Conservation (phyloP, 2,888 invertebrate genomes). For the Volucella inanis region DNA sequence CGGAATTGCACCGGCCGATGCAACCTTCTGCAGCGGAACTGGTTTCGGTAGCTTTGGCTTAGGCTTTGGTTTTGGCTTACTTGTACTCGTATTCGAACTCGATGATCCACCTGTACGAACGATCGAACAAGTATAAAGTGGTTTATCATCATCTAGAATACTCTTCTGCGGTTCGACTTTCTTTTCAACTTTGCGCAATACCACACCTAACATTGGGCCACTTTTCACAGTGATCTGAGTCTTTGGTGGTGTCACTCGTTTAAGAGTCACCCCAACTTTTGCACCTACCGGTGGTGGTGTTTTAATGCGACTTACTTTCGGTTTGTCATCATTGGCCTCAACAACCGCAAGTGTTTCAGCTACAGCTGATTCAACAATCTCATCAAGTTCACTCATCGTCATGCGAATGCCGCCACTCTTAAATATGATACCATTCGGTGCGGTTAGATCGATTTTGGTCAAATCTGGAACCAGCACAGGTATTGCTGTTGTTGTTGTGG, state of each 20-base stretch:
- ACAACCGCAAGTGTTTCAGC: conserved; percentile 78
- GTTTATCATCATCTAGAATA: conserved; percentile 82
- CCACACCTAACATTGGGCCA: conserved; percentile 82
- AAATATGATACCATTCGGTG: conserved; percentile 75
- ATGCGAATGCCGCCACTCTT: conserved; percentile 71
- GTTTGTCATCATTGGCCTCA: conserved; percentile 55
- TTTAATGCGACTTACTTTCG: conserved; percentile 79
- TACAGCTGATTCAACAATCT: conserved; percentile 76
- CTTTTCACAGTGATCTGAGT: conserved; percentile 80
- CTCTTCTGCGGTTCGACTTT: conserved; percentile 81
- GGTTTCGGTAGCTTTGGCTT: conserved; percentile 79
- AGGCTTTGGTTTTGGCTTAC: conserved; percentile 78
- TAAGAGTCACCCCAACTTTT: conserved; percentile 81
- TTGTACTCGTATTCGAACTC: conserved; percentile 71
- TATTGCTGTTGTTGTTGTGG: conserved; percentile 70
- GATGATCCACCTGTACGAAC: conserved; percentile 79
- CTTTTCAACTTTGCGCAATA: conserved; percentile 81
- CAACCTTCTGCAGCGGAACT: conserved; percentile 77
- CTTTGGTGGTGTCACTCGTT: conserved; percentile 81
- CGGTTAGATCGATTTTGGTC: conserved; percentile 79
- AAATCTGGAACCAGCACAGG: conserved; percentile 79
- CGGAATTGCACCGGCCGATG: conserved; percentile 74
- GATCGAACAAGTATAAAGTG: conserved; percentile 81
- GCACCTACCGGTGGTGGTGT: conserved; percentile 82
- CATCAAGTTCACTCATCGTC: conserved; percentile 72